Evolutionary conservation across 2,113 vertebrate species (phyloP).

Genomic region (Alces alces): DNA sequence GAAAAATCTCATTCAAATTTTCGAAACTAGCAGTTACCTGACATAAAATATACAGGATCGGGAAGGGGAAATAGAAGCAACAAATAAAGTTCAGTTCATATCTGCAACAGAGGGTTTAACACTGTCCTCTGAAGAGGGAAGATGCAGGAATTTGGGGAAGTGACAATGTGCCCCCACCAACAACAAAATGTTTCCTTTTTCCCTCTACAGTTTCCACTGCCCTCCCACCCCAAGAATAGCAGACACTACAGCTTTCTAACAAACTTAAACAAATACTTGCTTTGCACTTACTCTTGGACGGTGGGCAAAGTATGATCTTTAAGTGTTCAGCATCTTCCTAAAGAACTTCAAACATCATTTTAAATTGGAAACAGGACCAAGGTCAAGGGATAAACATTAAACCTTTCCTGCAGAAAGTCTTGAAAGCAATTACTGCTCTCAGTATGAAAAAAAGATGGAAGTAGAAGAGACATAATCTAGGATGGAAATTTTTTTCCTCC

Average conservation of each 20-base stretch:
- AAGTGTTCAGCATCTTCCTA: not conserved
- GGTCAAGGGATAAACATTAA: not conserved
- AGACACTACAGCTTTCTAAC: not conserved
- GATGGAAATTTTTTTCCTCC: not conserved
- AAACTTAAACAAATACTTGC: not conserved
- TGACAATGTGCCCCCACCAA: not conserved
- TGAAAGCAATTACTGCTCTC: not conserved
- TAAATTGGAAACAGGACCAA: not conserved
- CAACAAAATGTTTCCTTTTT: not conserved
- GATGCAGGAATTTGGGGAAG: not conserved
- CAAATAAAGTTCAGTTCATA: not conserved
- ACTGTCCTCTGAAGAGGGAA: not conserved
- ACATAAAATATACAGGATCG: not conserved
- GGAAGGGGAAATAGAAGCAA: not conserved
- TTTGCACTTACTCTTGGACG: not conserved
- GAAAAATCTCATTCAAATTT: not conserved
- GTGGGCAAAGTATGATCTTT: not conserved
- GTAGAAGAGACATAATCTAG: not conserved
- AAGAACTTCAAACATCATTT: slow-evolving; percentile 13
- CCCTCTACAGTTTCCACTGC: not conserved
- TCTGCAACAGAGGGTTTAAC: not conserved
- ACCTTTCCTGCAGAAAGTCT: not conserved
- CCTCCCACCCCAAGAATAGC: not conserved
- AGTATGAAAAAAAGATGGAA: not conserved
- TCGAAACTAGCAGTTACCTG: not conserved